Evolutionary conservation across 2,797 vertebrate species (phyloP).

Genomic region (Gallinago stenura): DNA sequence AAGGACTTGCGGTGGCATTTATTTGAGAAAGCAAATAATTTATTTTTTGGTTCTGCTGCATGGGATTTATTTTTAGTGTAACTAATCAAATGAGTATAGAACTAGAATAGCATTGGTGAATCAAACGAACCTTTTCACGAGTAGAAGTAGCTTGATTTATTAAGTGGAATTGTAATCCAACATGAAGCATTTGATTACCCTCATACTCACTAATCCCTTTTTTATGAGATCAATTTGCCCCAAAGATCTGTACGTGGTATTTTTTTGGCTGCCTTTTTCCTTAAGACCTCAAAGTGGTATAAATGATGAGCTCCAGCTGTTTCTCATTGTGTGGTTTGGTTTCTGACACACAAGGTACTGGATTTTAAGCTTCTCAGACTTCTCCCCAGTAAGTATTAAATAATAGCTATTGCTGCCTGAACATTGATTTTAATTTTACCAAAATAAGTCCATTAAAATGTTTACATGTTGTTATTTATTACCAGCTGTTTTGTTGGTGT

Average conservation of each 20-base stretch:
- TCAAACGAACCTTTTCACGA: slow-evolving; percentile 26
- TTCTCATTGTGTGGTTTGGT: slow-evolving; percentile 15
- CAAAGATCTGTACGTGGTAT: slow-evolving; percentile 2
- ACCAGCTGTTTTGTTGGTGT: not conserved
- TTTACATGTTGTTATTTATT: slow-evolving; percentile 60
- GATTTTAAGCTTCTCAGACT: slow-evolving; percentile 41
- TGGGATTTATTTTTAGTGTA: slow-evolving; percentile 42
- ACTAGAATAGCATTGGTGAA: not conserved
- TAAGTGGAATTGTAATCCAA: slow-evolving; percentile 57
- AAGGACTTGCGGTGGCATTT: not conserved
- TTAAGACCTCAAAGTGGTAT: slow-evolving; percentile 52
- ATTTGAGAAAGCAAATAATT: not conserved
- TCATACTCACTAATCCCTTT: slow-evolving; percentile 24
- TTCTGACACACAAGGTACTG: slow-evolving; percentile 22
- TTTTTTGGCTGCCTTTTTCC: slow-evolving; percentile 48
- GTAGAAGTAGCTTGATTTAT: slow-evolving; percentile 54
- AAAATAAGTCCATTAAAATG: slow-evolving; percentile 59
- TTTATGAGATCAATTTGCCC: slow-evolving; percentile 65
- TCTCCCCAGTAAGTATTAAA: slow-evolving; percentile 40
- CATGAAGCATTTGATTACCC: slow-evolving; percentile 55
- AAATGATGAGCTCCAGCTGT: slow-evolving; percentile 53
- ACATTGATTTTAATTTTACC: slow-evolving; percentile 65
- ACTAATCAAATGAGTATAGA: slow-evolving; percentile 28
- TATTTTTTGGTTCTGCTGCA: not conserved
- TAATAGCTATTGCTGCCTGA: slow-evolving; percentile 48